A percentile compares a stretch with the other conserved stretches of the same genome.
These are phyloP conservation scores for Lanius collurio DNA, from an alignment of 2,113 vertebrate species.

Conservation along the genomic window DNA sequence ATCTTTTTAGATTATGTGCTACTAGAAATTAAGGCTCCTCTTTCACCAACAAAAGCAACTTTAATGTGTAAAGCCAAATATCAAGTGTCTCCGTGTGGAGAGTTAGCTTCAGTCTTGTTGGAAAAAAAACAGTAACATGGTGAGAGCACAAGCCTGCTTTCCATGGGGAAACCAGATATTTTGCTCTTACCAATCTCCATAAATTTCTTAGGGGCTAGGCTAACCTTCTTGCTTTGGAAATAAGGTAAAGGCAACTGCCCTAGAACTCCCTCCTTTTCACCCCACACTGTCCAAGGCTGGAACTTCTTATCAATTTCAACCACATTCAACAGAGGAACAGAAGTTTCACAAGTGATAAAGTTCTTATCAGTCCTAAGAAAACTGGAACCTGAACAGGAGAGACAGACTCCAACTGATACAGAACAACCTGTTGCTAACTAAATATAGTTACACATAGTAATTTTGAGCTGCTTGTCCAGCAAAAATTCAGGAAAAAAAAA, in stretches of 20 bases:
- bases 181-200: not conserved
- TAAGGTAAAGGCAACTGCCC: not conserved
- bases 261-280: not conserved
- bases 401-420: not conserved
- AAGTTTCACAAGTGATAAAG: conserved; percentile 10
- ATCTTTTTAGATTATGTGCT: not conserved
- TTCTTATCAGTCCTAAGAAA: conserved; percentile 20
- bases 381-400: not conserved
- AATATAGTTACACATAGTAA: not conserved
- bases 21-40: not conserved
- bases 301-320: not conserved
- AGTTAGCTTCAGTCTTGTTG: not conserved
- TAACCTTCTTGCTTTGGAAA: not conserved
- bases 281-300: not conserved
- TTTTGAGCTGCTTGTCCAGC: not conserved
- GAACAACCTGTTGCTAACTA: not conserved
- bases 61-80: not conserved
- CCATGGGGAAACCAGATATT: not conserved
- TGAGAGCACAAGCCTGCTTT: not conserved
- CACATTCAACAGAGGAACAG: conserved; percentile 10
- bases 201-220: not conserved
- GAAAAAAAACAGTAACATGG: rapidly evolving
- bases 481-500: not conserved
- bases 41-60: not conserved
- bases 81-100: not conserved